Evolutionary conservation across 1,140 invertebrate species (phyloP).

Genomic region (Diuraphis noxia): DNA sequence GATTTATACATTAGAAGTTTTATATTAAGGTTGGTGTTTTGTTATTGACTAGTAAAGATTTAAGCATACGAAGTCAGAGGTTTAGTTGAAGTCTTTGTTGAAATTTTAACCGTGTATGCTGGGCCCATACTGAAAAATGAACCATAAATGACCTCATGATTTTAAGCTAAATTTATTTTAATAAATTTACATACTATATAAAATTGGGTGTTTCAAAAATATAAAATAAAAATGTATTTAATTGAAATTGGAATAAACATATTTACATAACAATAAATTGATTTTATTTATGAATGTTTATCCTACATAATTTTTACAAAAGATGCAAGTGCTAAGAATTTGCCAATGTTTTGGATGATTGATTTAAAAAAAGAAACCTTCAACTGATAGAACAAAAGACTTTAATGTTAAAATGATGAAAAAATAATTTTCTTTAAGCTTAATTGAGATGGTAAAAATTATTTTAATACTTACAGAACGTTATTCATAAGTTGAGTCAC

Average conservation of each 20-base stretch:
- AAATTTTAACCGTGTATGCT: too few relatives aligned
- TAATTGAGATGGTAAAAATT: background rate
- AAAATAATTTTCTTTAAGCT: background rate
- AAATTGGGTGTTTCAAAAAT: background rate
- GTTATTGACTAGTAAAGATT: too few relatives aligned
- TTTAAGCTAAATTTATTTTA: background rate
- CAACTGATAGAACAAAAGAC: background rate
- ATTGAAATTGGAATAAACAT: background rate
- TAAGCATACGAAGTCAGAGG: too few relatives aligned
- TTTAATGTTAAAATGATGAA: background rate
- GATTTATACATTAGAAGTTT: too few relatives aligned
- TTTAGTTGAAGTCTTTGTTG: too few relatives aligned
- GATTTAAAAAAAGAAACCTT: background rate
- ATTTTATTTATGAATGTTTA: background rate
- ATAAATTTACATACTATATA: background rate
- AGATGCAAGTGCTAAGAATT: background rate
- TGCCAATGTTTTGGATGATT: background rate
- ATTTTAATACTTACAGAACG: slow-evolving; percentile 22
- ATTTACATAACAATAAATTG: background rate
- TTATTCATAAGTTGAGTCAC: background rate
- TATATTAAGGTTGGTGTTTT: too few relatives aligned
- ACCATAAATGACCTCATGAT: slow-evolving; percentile 5
- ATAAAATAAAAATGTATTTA: background rate
- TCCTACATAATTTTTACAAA: background rate
- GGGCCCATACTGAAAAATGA: slow-evolving; percentile 49